These are phyloP conservation scores for Scaptomyza pallida DNA, from an alignment of 1,140 invertebrate species.

Conservation along the genomic window DNA sequence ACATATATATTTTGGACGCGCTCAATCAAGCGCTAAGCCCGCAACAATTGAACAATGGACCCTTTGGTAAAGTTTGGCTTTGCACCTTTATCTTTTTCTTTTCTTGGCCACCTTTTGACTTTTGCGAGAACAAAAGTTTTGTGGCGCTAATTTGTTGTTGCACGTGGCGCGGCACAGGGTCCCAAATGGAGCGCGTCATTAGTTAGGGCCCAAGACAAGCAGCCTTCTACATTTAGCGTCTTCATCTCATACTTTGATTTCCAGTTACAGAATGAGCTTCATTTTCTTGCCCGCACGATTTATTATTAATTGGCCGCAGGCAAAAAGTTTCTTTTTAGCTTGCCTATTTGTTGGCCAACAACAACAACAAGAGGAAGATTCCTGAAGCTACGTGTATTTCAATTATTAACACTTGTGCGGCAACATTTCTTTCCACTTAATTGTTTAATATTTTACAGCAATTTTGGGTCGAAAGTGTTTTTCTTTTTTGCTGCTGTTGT, in stretches of 20 bases:
- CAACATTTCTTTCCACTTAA: constrained; percentile 50
- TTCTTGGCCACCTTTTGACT: constrained; percentile 59
- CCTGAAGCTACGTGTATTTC: constrained; percentile 44
- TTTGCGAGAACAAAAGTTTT: constrained; percentile 56
- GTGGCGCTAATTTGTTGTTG: constrained; percentile 75
- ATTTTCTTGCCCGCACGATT: constrained; percentile 44
- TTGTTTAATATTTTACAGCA: constrained; percentile 68
- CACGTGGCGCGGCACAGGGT: constrained; percentile 59
- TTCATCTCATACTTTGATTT: constrained; percentile 48
- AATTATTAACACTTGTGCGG: constrained; percentile 78
- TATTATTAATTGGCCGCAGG: constrained; percentile 74
- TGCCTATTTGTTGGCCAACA: constrained; percentile 57
- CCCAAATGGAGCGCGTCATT: constrained; percentile 74
- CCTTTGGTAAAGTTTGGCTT: constrained; percentile 49
- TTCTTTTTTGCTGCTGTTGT: too few species aligned
- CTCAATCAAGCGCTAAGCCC: constrained; percentile 72
- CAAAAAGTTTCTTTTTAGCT: constrained; percentile 45
- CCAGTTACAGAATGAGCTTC: not conserved
- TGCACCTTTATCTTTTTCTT: constrained; percentile 53
- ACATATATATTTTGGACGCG: constrained; percentile 28
- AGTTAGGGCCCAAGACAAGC: constrained; percentile 30
- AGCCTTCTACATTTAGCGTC: constrained; percentile 8
- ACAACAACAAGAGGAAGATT: constrained; percentile 21
- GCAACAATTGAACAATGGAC: constrained; percentile 26
- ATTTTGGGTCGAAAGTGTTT: constrained; percentile 43